Evolutionary conservation across 2,888 invertebrate genomes (phyloP).

Genomic region (Coleophora flavipennella): DNA sequence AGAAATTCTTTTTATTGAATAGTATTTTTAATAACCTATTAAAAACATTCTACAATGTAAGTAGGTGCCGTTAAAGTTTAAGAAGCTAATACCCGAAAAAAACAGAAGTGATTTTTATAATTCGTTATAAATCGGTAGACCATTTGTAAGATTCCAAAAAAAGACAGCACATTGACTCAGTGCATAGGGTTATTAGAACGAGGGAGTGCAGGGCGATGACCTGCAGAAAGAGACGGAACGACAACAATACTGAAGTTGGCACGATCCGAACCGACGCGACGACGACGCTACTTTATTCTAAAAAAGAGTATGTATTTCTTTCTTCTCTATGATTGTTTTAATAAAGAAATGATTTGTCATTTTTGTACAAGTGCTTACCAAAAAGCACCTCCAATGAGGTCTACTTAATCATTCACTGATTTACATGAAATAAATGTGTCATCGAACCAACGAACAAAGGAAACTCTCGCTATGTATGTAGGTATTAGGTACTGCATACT

Average conservation of each 20-base stretch:
- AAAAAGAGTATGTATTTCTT: too few species aligned
- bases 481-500: too few species aligned
- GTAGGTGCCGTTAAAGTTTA: too few species aligned
- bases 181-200: conserved; percentile 54
- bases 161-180: conserved; percentile 16
- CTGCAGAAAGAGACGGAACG: conserved; percentile 60
- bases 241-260: conserved; percentile 70
- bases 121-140: background rate
- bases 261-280: conserved; percentile 20
- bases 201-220: conserved; percentile 66
- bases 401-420: conserved; percentile 5
- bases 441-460: conserved; percentile 10
- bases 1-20: too few species aligned
- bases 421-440: conserved; percentile 11
- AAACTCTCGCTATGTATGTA: too few species aligned
- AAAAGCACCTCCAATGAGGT: too few species aligned
- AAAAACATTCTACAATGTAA: too few species aligned
- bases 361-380: background rate
- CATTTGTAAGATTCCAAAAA: conserved; percentile 9
- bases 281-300: background rate
- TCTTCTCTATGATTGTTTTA: too few species aligned
- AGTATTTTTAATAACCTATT: too few species aligned
- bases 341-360: too few species aligned
- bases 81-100: too few species aligned
- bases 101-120: background rate